Conservation (phyloP, 1,140 invertebrate genomes). For the Trachelipus rathkii region DNA sequence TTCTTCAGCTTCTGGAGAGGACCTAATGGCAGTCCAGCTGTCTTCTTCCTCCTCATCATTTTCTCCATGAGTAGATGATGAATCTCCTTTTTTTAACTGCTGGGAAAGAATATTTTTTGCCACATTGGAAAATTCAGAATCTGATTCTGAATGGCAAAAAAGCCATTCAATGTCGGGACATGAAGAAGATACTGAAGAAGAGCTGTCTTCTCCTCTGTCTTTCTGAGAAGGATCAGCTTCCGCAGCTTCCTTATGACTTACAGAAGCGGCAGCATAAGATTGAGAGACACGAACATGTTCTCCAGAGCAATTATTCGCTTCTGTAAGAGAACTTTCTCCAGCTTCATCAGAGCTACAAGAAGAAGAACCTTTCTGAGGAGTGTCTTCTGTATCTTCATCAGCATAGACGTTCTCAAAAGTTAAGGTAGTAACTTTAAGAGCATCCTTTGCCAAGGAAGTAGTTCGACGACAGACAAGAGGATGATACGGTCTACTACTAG, state of each 20-base stretch:
- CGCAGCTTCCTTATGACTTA: not conserved
- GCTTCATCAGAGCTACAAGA: not conserved
- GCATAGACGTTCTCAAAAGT: not conserved
- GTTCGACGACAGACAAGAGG: not conserved
- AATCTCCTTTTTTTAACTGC: not conserved
- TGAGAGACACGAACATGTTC: too few relatives aligned
- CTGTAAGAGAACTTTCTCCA: not conserved
- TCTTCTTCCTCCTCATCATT: not conserved
- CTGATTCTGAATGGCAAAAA: not conserved
- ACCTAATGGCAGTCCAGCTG: not conserved
- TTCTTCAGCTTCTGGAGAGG: not conserved
- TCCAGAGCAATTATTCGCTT: too few relatives aligned
- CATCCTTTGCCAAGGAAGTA: not conserved
- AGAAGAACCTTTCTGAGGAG: not conserved
- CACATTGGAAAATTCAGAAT: not conserved
- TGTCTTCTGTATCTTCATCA: not conserved
- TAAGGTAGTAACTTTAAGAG: not conserved
- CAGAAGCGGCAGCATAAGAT: too few relatives aligned
- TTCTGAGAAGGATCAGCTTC: not conserved
- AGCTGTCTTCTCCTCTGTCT: not conserved
- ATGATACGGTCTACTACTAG: not conserved
- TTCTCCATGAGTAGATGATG: not conserved
- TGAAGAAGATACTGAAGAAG: not conserved
- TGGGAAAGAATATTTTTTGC: not conserved
- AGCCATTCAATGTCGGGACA: conserved; percentile 2